Base-by-base conservation (phyloP, 2,888 invertebrate genomes). In the Agonum fuliginosum region DNA sequence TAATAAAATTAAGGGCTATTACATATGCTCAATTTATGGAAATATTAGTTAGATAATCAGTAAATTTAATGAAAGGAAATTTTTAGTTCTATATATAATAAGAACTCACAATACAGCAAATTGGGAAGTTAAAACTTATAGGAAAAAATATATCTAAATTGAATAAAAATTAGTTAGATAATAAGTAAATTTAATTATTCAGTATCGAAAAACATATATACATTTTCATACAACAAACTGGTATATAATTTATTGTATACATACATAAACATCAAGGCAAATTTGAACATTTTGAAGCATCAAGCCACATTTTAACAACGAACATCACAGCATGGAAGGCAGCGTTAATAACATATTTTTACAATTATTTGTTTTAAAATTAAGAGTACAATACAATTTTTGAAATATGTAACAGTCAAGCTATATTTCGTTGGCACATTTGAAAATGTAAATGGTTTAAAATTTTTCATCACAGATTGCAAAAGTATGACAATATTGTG, bases 261-360 rank as follows among this genome's bases (percentile, higher is more conserved):
- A n/a, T 62, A 62, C 17, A 30, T 5, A n/a, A 27, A 62, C 58
- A 62, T 62, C 10, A 62, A 62, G 34, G 27, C 54, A 62, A 62
- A 27, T 62, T 62, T 62, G 27, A 62, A 62, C 30, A 14, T 30
- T 58, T 24, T 46, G 34, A 62, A 62, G 58, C 58, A 30, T 30
- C 14, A 62, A 62, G 58, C 58, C 4, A 62, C 58, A 27, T 62
- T 62, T 30, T 27, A 62, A 58, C 58, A 51, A 46, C 17, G 17
- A 46, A 46, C 46, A 46, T 51, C 51, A 51, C 37, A 70, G 22
- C 73, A 46, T 41, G 24, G 62, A 74, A 74, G 74, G 74, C 74
- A 74, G 74, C 74, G 24, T 58, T 19, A 46, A 62, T 3, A 30
- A 62, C 10, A 34, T 14, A 30, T 10, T 62, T 8, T 30, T 12